These are phyloP conservation scores for Daktulosphaira vitifoliae DNA, from an alignment of 1,140 invertebrate species.

Conservation along the genomic window DNA sequence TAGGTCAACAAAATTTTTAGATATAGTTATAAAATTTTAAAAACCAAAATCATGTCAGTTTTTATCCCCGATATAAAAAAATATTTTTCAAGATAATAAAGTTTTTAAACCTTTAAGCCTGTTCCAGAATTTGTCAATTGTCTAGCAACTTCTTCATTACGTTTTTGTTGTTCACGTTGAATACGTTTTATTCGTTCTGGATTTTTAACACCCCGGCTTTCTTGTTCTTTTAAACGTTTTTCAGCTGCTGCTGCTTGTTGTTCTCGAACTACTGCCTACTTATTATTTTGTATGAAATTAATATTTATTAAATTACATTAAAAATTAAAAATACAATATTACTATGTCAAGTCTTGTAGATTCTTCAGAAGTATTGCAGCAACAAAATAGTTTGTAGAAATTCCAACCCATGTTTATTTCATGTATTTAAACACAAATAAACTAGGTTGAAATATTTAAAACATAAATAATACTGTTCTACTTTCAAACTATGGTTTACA, in stretches of 20 bases:
- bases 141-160: slow-evolving; percentile 43
- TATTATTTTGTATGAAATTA: no score
- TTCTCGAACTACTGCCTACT: slow-evolving; percentile 50
- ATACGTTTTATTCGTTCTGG: slow-evolving; percentile 47
- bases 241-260: slow-evolving; percentile 53
- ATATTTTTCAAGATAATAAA: no score
- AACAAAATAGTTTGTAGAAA: slow-evolving; percentile 15
- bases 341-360: slow-evolving; percentile 1
- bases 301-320: no score
- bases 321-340: background rate
- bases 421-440: no score
- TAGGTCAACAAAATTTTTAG: no score
- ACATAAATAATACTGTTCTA: no score
- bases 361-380: slow-evolving; percentile 16
- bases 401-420: slow-evolving; percentile 24
- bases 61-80: no score
- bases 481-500: no score
- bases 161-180: slow-evolving; percentile 49
- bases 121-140: background rate
- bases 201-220: slow-evolving; percentile 52
- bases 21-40: no score
- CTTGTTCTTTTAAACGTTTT: slow-evolving; percentile 47
- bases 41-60: no score
- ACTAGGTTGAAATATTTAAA: no score
- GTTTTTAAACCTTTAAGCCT: slow-evolving; percentile 12